These are phyloP conservation scores for Aplodontia rufa DNA, from an alignment of 2,113 vertebrate species.

Conservation along the genomic window DNA sequence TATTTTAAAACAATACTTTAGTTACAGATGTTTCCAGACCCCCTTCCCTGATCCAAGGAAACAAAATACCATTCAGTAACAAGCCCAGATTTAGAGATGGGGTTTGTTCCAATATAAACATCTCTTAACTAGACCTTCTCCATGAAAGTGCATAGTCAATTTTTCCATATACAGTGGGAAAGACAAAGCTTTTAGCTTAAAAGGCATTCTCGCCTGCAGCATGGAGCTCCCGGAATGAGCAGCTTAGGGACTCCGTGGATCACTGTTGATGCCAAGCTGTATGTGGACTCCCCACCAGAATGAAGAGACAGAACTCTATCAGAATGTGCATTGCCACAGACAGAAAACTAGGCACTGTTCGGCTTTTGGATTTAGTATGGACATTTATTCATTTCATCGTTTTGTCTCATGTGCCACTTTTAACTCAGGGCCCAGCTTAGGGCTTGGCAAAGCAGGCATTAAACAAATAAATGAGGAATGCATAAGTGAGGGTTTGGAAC, in stretches of 20 bases:
- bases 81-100: conserved; percentile 84
- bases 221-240: background rate
- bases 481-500: background rate
- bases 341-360: background rate
- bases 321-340: background rate
- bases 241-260: background rate
- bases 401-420: background rate
- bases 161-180: conserved; percentile 89
- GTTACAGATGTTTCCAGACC: conserved; percentile 84
- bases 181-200: conserved; percentile 87
- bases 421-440: background rate
- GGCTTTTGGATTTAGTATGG: background rate
- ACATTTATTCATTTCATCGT: background rate
- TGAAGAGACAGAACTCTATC: background rate
- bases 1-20: conserved; percentile 68
- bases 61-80: conserved; percentile 86
- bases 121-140: conserved; percentile 83
- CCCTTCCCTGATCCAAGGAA: conserved; percentile 82
- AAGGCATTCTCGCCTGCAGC: conserved; percentile 79
- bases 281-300: background rate
- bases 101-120: conserved; percentile 88
- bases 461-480: conserved; percentile 13
- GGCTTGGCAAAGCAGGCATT: background rate
- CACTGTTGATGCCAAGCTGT: background rate
- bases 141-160: conserved; percentile 82